Base-by-base conservation (phyloP, 1,140 invertebrate species). In the Zaprionus davidi region DNA sequence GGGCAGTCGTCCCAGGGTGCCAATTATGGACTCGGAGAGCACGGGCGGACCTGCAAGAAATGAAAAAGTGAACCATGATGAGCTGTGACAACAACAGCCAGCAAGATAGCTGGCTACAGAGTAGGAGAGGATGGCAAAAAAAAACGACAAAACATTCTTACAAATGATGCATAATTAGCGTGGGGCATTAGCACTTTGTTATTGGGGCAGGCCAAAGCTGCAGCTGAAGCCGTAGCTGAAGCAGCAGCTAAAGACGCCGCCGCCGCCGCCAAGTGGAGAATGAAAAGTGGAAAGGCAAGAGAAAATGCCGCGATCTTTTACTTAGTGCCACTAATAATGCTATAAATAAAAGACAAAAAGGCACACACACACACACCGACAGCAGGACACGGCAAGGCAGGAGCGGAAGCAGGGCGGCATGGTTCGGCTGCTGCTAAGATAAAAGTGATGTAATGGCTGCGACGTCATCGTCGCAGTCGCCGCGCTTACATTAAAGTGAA, bases 1-100 rank as follows among this genome's bases (percentile, higher is more conserved):
- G 28, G 96, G 96, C 78, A 98, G 93, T 86, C 96, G 95, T 58
- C 96, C 96, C 22, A 95, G 93, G 60, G 95, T 95, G 13, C 96
- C 96, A 72, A 95, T 95, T 63, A 97, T 96, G 44, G 96, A 96
- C 91, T 96, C 95, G 2, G 95, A 94, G 53, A 96, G 94, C 66
- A 95, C 94, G 75, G 94, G 94, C 62, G 95, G 94, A 76, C 95
- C 94, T 94, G 93, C 1, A 94, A 93, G 82, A 90, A 46, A 72
- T 57, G 65, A 68, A 71, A 51, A 57, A 70, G 46, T 13, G 46
- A 77, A 55, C 22, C 68, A 83, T 77, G 78, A 80, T 74, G 63
- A 82, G 56, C 17, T 59, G 65, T 73, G 78, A 75, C 71, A 71
- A 67, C 65, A 66, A 66, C 28, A 66, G 22, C 57, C 62, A 17